phyloP scores from a whole-genome alignment of 2,113 vertebrate genomes.

The Zosterops japonicus region DNA sequence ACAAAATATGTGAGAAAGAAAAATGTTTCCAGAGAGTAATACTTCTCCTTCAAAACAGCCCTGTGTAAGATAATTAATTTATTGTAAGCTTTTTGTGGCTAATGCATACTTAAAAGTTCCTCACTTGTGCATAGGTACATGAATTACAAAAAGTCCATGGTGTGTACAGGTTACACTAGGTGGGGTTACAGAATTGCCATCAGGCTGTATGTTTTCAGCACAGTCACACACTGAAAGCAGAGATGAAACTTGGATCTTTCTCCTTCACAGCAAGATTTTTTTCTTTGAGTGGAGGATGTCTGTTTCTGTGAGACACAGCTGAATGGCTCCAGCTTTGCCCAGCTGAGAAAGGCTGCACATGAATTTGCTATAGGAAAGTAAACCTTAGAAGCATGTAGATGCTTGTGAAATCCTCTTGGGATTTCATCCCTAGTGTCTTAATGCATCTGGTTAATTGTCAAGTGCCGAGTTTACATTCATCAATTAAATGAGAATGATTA shows the following conservation, averaged over 20 bases:
- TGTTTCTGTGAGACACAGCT: background rate
- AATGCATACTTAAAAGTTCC: background rate
- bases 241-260: background rate
- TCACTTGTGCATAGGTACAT: background rate
- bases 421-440: constrained; percentile 16
- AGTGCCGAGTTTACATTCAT: constrained; percentile 54
- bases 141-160: background rate
- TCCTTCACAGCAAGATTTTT: background rate
- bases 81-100: background rate
- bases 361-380: constrained; percentile 5
- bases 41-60: background rate
- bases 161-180: rapidly evolving
- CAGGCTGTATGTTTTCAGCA: background rate
- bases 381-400: background rate
- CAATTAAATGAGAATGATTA: constrained; percentile 62
- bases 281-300: background rate
- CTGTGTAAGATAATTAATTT: background rate
- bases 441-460: constrained; percentile 39
- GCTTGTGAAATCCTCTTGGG: background rate
- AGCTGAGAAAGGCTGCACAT: background rate
- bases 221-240: background rate
- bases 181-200: background rate
- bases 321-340: background rate
- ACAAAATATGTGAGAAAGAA: background rate
- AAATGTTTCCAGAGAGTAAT: background rate